Percentiles rank a stretch among this genome's conserved stretches.
These are phyloP conservation scores for Dermatemys mawii DNA, from an alignment of 2,113 vertebrate genomes.

Conservation along the genomic window DNA sequence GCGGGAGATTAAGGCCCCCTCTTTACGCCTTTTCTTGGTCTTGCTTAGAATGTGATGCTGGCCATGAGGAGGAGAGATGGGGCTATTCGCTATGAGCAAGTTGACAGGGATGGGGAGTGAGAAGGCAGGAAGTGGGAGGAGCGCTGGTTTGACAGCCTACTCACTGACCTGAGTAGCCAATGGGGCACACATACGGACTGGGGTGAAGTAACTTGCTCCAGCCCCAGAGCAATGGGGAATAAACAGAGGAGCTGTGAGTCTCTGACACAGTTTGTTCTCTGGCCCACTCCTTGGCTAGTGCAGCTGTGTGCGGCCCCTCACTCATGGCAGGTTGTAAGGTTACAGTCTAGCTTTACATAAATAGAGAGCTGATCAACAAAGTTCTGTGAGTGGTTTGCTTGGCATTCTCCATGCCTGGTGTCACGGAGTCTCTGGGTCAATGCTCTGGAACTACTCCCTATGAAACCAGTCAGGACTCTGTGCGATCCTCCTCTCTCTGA, in stretches of 20 bases:
- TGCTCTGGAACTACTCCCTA: too few species aligned
- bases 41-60: background rate
- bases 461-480: too few species aligned
- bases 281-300: background rate
- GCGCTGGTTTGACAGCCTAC: background rate
- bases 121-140: background rate
- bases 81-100: background rate
- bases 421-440: too few species aligned
- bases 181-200: background rate
- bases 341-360: background rate
- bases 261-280: background rate
- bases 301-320: background rate
- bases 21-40: background rate
- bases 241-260: background rate
- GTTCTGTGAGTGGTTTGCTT: background rate
- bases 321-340: background rate
- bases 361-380: background rate
- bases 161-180: background rate
- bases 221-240: background rate
- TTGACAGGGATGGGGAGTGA: background rate
- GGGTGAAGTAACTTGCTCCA: background rate
- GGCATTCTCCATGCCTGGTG: background rate
- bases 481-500: too few species aligned
- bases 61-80: background rate
- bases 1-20: background rate